Conservation (phyloP, 2,888 invertebrate species). For the Dilophus febrilis region DNA sequence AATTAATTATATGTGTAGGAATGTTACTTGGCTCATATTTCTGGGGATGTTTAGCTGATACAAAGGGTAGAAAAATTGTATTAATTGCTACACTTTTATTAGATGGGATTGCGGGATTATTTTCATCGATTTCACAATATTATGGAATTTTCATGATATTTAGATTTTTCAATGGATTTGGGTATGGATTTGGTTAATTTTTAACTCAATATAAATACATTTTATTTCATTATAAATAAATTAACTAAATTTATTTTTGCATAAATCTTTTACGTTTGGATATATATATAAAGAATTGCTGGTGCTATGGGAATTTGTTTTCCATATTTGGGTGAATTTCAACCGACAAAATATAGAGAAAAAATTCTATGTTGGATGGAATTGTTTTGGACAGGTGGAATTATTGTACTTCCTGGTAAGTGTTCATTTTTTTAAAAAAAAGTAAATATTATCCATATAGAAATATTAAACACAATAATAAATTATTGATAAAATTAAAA, state of each 20-base stretch:
- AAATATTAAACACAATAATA: not conserved
- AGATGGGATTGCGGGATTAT: constrained; percentile 53
- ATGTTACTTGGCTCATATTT: constrained; percentile 72
- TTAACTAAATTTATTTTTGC: constrained; percentile 8
- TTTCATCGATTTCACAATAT: constrained; percentile 57
- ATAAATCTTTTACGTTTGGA: no score
- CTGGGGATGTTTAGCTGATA: constrained; percentile 72
- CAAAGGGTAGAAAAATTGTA: constrained; percentile 59
- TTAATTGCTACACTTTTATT: constrained; percentile 54
- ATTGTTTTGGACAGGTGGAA: constrained; percentile 68
- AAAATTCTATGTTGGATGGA: constrained; percentile 74
- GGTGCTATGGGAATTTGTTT: constrained; percentile 72
- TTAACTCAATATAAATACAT: not conserved
- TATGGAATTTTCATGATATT: constrained; percentile 54
- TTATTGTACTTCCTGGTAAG: constrained; percentile 55
- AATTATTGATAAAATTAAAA: constrained; percentile 1
- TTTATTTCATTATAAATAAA: not conserved
- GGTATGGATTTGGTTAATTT: constrained; percentile 37
- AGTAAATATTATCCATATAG: not conserved
- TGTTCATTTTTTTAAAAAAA: no score
- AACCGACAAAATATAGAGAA: constrained; percentile 60
- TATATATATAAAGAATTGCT: constrained; percentile 41
- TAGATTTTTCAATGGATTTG: constrained; percentile 61
- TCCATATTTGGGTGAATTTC: constrained; percentile 68
- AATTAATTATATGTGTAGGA: constrained; percentile 40